Conservation (phyloP, 2,888 invertebrate species). For the Eristalinus sepulchralis region DNA sequence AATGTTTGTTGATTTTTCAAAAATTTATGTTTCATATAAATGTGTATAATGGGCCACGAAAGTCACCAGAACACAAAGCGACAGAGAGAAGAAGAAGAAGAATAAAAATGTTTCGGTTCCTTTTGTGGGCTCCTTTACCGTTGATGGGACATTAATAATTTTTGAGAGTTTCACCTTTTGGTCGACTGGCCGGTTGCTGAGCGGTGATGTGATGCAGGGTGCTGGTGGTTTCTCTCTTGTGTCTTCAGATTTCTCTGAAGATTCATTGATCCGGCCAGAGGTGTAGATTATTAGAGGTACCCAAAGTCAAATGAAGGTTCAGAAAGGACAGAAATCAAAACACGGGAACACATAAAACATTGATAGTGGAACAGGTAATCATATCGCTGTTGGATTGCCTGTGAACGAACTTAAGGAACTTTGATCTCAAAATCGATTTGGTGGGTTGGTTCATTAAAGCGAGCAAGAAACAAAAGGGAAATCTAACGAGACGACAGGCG, state of each 20-base stretch:
- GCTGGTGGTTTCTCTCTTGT: conserved; percentile 2
- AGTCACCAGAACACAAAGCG: conserved; percentile 20
- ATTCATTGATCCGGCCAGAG: conserved; percentile 67
- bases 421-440: conserved; percentile 65
- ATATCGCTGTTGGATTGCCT: conserved; percentile 57
- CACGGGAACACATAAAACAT: conserved; percentile 67
- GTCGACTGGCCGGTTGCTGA: neutral
- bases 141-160: conserved; percentile 72
- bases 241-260: conserved; percentile 27
- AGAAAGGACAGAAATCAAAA: conserved; percentile 67
- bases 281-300: conserved; percentile 67
- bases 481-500: conserved; percentile 14
- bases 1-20: conserved; percentile 71
- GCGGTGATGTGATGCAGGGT: too few relatives aligned
- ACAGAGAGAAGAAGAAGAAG: neutral
- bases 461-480: conserved; percentile 16
- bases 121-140: conserved; percentile 66
- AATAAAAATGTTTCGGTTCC: conserved; percentile 64
- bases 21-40: conserved; percentile 72
- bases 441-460: conserved; percentile 45
- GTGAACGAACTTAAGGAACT: conserved; percentile 19
- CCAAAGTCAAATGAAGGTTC: conserved; percentile 10
- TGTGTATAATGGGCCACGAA: conserved; percentile 60
- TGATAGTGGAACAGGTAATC: conserved; percentile 67
- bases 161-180: conserved; percentile 58